Percentiles rank a stretch among this genome's conserved stretches.
These are phyloP conservation scores for Drosophila pseudotalamancana DNA, from an alignment of 2,888 invertebrate genomes.

Conservation along the genomic window DNA sequence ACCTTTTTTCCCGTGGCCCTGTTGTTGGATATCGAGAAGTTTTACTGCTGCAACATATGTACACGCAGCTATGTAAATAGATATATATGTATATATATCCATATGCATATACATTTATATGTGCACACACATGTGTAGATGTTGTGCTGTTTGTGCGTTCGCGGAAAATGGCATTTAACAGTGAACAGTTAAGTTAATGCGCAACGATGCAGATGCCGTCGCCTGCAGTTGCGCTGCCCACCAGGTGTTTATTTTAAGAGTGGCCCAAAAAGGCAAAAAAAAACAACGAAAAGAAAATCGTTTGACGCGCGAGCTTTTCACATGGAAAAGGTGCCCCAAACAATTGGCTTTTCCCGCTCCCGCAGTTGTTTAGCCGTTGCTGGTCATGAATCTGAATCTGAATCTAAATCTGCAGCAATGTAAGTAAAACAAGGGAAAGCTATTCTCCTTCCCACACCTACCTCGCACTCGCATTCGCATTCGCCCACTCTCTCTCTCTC, in stretches of 20 bases:
- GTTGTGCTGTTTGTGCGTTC: slow-evolving; percentile 38
- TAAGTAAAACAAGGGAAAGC: slow-evolving; percentile 75
- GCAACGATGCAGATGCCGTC: slow-evolving; percentile 54
- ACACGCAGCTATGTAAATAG: slow-evolving; percentile 44
- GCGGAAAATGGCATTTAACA: slow-evolving; percentile 52
- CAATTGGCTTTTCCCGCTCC: slow-evolving; percentile 48
- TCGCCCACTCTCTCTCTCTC: background rate
- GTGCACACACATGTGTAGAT: slow-evolving; percentile 15
- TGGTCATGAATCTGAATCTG: slow-evolving; percentile 68
- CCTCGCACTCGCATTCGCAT: background rate
- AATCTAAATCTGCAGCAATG: slow-evolving; percentile 82
- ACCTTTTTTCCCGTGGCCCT: slow-evolving; percentile 39
- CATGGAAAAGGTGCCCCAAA: slow-evolving; percentile 53
- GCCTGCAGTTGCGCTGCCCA: slow-evolving; percentile 46
- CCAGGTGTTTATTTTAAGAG: slow-evolving; percentile 53
- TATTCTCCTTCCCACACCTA: background rate
- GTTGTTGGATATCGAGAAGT: slow-evolving; percentile 55
- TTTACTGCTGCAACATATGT: slow-evolving; percentile 35
- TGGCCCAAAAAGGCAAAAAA: slow-evolving; percentile 14
- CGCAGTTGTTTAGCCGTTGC: slow-evolving; percentile 48
- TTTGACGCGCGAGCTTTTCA: slow-evolving; percentile 10
- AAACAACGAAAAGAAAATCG: slow-evolving; percentile 17
- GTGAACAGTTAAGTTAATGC: slow-evolving; percentile 52
- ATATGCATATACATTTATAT: background rate
- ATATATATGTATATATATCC: background rate